Conservation (phyloP, 2,797 vertebrate genomes). For the Esox lucius region DNA sequence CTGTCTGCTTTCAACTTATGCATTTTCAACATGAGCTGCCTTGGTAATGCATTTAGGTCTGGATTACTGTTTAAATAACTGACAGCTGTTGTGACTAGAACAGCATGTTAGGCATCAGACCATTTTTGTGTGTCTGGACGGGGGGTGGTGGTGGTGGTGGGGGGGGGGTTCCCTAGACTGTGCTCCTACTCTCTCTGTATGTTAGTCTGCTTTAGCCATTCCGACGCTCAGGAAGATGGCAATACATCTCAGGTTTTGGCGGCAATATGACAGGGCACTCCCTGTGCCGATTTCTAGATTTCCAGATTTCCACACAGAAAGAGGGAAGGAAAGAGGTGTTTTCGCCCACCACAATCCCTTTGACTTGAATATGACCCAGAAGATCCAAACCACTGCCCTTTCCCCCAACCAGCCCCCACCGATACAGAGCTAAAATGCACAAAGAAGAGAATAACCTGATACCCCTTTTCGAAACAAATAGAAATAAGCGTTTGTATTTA, state of each 20-base stretch:
- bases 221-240: background rate
- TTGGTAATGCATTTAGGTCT: constrained; percentile 17
- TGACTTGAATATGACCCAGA: background rate
- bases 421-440: background rate
- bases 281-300: background rate
- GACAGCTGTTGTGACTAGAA: constrained; percentile 22
- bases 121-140: constrained; percentile 3
- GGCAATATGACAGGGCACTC: constrained; percentile 1
- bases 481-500: background rate
- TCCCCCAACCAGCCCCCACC: too few relatives aligned
- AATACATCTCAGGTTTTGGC: constrained; percentile 6
- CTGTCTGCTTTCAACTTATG: constrained; percentile 13
- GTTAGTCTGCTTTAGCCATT: constrained; percentile 13
- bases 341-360: background rate
- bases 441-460: background rate
- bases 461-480: background rate
- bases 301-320: background rate
- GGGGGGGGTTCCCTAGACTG: background rate
- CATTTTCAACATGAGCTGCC: constrained; percentile 3
- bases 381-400: too few relatives aligned
- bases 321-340: background rate
- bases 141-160: background rate
- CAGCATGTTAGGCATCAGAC: constrained; percentile 21
- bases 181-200: background rate
- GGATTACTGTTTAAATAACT: constrained; percentile 15